Evolutionary conservation across 2,797 vertebrate species (phyloP), one percentile per base, ranked within the genome.

Genomic region (Numenius phaeopus): DNA sequence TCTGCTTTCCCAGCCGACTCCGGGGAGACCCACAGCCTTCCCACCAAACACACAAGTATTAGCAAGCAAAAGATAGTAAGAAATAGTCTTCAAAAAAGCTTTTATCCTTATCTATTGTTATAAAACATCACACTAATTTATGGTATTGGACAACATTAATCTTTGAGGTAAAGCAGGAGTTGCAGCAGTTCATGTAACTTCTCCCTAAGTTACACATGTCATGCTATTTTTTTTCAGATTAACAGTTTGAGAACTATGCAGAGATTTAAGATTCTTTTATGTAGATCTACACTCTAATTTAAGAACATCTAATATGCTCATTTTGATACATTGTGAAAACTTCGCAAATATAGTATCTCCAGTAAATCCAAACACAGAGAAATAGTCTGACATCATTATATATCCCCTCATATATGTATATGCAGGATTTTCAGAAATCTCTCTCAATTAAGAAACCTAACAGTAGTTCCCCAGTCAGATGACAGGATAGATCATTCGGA

Each of bases 21-120:
- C 52, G 77, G 79, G 16, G 26, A 34, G 65, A 95, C 87, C 27
- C 49, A 90, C 77, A 77, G 49, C 50, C 77, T 91, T 78, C 50
- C 71, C 59, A 95, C 80, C 44, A 90, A 93, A 94, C 57, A 83
- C 93, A 58, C 76, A 77, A 83, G 9, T 40, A 90, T 32, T 66
- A 81, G 77, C 85, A 95, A 90, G 65, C 34, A 58, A 93, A 97
- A 96, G 93, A 59, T 32, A 85, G 16, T 58, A 81, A 82, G 30
- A 66, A 89, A 69, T 34, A 50, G 80, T 17, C 75, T 97, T 95
- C 44, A 89, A 14, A 89, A 90, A 93, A 62, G n/a, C 77, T 52
- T 70, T 66, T 44, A 40, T 76, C 77, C 69, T 77, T 92, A 79
- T 83, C 90, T 73, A 13, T 9, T 54, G 39, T 52, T 42, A 62